phyloP scores from a whole-genome alignment of 2,888 invertebrate species.

The Brachyptera putata region DNA sequence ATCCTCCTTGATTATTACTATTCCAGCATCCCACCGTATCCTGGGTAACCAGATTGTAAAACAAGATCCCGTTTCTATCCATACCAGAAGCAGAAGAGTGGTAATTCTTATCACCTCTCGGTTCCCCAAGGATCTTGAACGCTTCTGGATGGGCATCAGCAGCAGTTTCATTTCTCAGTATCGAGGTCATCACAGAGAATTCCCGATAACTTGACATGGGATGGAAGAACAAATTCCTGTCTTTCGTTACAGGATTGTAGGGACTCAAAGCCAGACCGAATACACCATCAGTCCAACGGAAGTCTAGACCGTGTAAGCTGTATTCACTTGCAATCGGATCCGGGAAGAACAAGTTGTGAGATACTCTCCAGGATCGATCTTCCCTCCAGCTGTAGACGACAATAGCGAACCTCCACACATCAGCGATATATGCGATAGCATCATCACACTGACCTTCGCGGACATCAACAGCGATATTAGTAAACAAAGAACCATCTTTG shows the following conservation, averaged over 20 bases:
- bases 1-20: conserved; percentile 38
- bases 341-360: conserved; percentile 65
- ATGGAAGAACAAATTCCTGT: conserved; percentile 67
- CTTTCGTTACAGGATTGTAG: conserved; percentile 52
- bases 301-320: conserved; percentile 67
- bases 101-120: conserved; percentile 33
- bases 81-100: conserved; percentile 73
- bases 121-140: conserved; percentile 38
- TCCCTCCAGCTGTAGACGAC: conserved; percentile 72
- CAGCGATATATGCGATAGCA: conserved; percentile 67
- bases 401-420: conserved; percentile 62
- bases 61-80: conserved; percentile 68
- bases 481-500: conserved; percentile 65
- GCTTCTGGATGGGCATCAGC: conserved; percentile 42
- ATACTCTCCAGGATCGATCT: conserved; percentile 68
- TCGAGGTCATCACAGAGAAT: conserved; percentile 64
- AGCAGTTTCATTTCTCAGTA: conserved; percentile 57
- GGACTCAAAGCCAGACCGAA: conserved; percentile 68
- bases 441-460: conserved; percentile 58
- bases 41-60: conserved; percentile 66
- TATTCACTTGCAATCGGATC: conserved; percentile 71
- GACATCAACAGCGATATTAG: conserved; percentile 74
- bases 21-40: conserved; percentile 78
- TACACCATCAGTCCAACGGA: conserved; percentile 75
- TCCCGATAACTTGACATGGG: conserved; percentile 78